A percentile compares a stretch with the other conserved stretches of the same genome.
phyloP scores from a whole-genome alignment of 2,113 vertebrate genomes.

The Antidorcas marsupialis region DNA sequence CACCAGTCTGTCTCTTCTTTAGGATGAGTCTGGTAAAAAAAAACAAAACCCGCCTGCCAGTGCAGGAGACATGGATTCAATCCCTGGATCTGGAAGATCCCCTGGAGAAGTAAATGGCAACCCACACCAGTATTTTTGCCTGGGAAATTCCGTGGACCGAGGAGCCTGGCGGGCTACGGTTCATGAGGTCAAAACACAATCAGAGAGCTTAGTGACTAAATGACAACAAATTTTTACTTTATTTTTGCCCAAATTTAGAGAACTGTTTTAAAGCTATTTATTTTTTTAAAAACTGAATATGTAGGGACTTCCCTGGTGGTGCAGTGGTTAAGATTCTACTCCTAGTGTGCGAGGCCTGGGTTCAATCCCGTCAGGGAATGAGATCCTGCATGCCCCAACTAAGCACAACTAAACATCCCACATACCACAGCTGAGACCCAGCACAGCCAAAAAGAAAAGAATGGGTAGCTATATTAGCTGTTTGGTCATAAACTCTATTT shows the following conservation, averaged over 20 bases:
- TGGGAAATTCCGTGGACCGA: neutral
- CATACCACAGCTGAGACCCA: neutral
- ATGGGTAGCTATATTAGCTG: neutral
- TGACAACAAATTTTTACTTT: neutral
- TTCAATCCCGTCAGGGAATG: neutral
- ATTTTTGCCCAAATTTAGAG: neutral
- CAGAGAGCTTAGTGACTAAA: neutral
- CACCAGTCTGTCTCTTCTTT: neutral
- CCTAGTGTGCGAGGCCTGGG: neutral
- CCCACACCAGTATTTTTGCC: neutral
- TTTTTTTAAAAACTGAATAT: neutral
- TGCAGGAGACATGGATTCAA: neutral
- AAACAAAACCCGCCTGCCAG: neutral
- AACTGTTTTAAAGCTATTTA: neutral
- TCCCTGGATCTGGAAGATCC: neutral
- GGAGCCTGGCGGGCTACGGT: accelerated
- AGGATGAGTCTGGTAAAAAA: neutral
- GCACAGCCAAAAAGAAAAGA: neutral
- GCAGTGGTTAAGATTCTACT: neutral
- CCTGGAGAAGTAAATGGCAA: neutral
- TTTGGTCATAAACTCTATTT: neutral
- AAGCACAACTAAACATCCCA: neutral
- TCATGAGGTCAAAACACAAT: neutral
- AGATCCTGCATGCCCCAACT: neutral
- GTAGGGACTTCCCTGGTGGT: neutral